These are phyloP conservation scores for Podocnemis expansa DNA, from an alignment of 2,113 vertebrate genomes.

Conservation along the genomic window DNA sequence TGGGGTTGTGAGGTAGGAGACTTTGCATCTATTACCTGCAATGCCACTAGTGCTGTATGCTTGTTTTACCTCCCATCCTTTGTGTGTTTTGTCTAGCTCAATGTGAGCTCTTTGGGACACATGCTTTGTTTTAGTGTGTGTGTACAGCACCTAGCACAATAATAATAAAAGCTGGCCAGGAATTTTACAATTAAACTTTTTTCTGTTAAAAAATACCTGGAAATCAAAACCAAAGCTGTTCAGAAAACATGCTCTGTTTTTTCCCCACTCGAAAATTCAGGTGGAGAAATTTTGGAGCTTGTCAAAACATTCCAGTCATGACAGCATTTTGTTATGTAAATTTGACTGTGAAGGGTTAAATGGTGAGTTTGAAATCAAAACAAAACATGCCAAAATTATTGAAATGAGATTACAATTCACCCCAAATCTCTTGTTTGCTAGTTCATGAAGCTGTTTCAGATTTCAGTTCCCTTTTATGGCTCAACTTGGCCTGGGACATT, in stretches of 20 bases:
- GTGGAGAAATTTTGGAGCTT: neutral
- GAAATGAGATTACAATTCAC: neutral
- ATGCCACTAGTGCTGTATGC: neutral
- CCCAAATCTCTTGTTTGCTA: neutral
- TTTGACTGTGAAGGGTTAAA: neutral
- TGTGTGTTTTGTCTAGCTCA: neutral
- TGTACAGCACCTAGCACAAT: no score
- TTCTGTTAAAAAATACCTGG: neutral
- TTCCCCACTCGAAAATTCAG: neutral
- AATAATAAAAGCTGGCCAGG: neutral
- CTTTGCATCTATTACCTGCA: neutral
- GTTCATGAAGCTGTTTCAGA: neutral
- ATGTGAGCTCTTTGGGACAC: neutral
- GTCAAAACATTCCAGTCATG: neutral
- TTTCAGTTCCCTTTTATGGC: no score
- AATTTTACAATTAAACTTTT: neutral
- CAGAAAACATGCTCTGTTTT: neutral
- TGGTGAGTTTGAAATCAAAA: neutral
- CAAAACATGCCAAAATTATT: neutral
- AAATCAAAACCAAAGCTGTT: neutral
- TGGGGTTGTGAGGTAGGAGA: neutral
- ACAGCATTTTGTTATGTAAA: neutral
- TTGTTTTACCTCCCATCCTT: neutral
- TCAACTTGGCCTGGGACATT: neutral
- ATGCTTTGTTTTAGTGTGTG: neutral